Conservation (phyloP, 2,113 vertebrate species). For the Saguinus midas region DNA sequence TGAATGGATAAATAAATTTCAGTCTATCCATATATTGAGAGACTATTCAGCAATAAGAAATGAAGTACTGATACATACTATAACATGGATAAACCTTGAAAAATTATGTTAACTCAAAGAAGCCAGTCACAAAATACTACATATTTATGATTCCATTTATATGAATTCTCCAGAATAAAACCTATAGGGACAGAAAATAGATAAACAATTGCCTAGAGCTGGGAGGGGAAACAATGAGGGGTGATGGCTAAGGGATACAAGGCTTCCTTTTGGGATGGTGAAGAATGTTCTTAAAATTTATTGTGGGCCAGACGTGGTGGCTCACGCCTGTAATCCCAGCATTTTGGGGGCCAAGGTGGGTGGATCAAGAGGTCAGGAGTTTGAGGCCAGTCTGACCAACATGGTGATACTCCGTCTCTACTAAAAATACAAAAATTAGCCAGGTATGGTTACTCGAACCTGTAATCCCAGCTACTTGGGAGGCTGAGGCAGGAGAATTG, state of each 20-base stretch:
- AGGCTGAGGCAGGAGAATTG: too few relatives aligned
- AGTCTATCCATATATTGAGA: background rate
- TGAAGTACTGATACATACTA: background rate
- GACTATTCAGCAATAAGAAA: background rate
- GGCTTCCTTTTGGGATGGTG: background rate
- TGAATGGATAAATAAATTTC: background rate
- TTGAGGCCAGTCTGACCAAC: too few relatives aligned
- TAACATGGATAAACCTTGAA: background rate
- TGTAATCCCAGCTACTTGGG: too few relatives aligned
- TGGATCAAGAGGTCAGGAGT: too few relatives aligned
- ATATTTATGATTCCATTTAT: background rate
- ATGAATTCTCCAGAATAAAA: background rate
- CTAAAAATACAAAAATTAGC: too few relatives aligned
- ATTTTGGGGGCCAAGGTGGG: too few relatives aligned
- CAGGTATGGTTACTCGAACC: too few relatives aligned
- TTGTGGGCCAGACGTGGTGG: too few relatives aligned
- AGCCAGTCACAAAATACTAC: background rate
- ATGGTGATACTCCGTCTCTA: too few relatives aligned
- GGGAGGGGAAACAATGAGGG: background rate
- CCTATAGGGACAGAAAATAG: background rate
- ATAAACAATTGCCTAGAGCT: background rate
- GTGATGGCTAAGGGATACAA: background rate
- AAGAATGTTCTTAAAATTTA: too few relatives aligned
- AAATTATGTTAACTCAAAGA: constrained; percentile 9
- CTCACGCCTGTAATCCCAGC: too few relatives aligned